Conservation (phyloP, 1,140 invertebrate genomes). For the Drosophila bocqueti region DNA sequence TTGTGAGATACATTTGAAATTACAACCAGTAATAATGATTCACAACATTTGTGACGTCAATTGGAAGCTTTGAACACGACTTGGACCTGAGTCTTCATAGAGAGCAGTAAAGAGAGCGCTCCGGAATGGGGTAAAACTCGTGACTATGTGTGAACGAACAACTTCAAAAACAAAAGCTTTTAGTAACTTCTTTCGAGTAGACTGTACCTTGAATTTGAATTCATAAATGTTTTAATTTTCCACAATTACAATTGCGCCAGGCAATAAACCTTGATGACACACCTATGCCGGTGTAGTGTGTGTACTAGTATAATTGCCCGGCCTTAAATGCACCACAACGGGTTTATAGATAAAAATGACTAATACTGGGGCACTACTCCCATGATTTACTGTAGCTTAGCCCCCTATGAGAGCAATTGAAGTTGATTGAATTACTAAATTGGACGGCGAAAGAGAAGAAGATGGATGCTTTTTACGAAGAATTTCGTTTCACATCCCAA, state of each 20-base stretch:
- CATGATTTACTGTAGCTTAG: conserved; percentile 13
- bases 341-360: conserved; percentile 32
- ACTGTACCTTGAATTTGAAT: conserved; percentile 63
- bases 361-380: conserved; percentile 14
- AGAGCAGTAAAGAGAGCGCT: conserved; percentile 7
- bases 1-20: conserved; percentile 30
- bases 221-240: conserved; percentile 18
- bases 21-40: conserved; percentile 24
- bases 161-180: conserved; percentile 51
- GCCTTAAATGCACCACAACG: conserved; percentile 34
- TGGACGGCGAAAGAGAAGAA: conserved; percentile 7
- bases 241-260: neutral
- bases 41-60: conserved; percentile 44
- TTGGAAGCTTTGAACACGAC: conserved; percentile 15
- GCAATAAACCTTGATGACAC: conserved; percentile 71
- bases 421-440: conserved; percentile 55
- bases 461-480: conserved; percentile 10
- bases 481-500: conserved; percentile 15
- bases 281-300: conserved; percentile 24
- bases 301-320: conserved; percentile 41
- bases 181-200: conserved; percentile 19
- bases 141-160: conserved; percentile 71
- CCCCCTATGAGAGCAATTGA: conserved; percentile 32
- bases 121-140: conserved; percentile 22
- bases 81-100: neutral